Evolutionary conservation across 2,113 vertebrate genomes (phyloP), one percentile per base, ranked within the genome.

Genomic region (Peromyscus maniculatus): DNA sequence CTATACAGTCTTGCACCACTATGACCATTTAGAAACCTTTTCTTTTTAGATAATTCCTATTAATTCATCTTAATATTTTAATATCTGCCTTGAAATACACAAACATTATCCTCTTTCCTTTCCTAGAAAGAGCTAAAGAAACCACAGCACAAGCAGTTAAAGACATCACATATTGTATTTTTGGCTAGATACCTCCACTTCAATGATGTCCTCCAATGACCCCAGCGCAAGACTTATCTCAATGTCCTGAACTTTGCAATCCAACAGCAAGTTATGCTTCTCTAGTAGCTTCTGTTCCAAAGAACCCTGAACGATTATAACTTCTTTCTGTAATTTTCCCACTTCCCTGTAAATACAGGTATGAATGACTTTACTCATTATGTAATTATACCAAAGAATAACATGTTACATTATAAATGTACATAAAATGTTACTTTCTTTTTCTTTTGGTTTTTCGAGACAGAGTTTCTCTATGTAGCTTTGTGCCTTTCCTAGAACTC

Each of bases 241-340:
- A 75, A 99, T 97, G 96, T 98, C 95, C 80, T 99, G 98, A 55
- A 99, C 99, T 97, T 99, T 99, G 97, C 99, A 99, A 79, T 98
- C 98, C 55, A 99, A 98, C 89, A 99, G 98, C 71, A 99, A 13
- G 95, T 99, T 99, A 97, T 99, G 99, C 96, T 98, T 98, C 84
- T 98, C 98, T 74, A 99, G 88, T 31, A 97, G 99, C 69, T 98
- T 99, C 80, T 99, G 99, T 97, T 99, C 99, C 98, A 99, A 91
- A n/a, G 98, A 96, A 0, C 97, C 97, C 97, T 99, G 99, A 28
- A 98, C 49, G 17, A 96, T 96, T 82, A 99, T 95, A 52, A 98
- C 97, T 98, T 99, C 98, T 69, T 98, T 99, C 97, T 99, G 99
- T 62, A 99, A 90, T 93, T 99, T 99, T 74, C 96, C 97, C 96